These are phyloP conservation scores for Archocentrus centrarchus DNA, from an alignment of 2,113 vertebrate species.

Conservation along the genomic window DNA sequence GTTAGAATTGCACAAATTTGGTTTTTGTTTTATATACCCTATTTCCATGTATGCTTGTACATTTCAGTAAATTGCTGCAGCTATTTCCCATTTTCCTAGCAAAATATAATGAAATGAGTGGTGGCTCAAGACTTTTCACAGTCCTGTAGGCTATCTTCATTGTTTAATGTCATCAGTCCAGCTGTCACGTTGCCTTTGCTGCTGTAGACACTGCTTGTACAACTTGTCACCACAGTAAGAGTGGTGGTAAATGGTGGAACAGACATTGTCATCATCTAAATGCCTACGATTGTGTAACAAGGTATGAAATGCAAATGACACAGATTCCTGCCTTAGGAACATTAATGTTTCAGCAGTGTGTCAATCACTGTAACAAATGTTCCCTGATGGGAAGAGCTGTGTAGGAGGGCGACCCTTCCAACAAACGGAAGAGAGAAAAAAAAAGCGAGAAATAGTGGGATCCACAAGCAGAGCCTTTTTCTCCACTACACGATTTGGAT, in stretches of 20 bases:
- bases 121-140: too few species aligned
- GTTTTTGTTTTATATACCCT: too few species aligned
- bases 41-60: too few species aligned
- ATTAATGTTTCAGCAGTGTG: conserved; percentile 18
- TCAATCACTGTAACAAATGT: conserved; percentile 40
- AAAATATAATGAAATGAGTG: too few species aligned
- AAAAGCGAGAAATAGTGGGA: conserved; percentile 4
- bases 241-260: not conserved
- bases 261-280: not conserved
- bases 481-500: conserved; percentile 24
- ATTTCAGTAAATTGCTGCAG: too few species aligned
- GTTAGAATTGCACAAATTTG: too few species aligned
- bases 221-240: not conserved
- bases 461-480: conserved; percentile 27
- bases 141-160: too few species aligned
- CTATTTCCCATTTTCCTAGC: too few species aligned
- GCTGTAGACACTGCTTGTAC: not conserved
- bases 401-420: conserved; percentile 28
- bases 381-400: conserved; percentile 19
- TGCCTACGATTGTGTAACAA: not conserved
- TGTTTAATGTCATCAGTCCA: not conserved
- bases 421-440: not conserved
- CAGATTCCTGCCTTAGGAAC: conserved; percentile 4
- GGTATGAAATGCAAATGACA: conserved; percentile 26
- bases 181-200: not conserved